These are phyloP conservation scores for Dioctria rufipes DNA, from an alignment of 2,888 invertebrate genomes.

Conservation along the genomic window DNA sequence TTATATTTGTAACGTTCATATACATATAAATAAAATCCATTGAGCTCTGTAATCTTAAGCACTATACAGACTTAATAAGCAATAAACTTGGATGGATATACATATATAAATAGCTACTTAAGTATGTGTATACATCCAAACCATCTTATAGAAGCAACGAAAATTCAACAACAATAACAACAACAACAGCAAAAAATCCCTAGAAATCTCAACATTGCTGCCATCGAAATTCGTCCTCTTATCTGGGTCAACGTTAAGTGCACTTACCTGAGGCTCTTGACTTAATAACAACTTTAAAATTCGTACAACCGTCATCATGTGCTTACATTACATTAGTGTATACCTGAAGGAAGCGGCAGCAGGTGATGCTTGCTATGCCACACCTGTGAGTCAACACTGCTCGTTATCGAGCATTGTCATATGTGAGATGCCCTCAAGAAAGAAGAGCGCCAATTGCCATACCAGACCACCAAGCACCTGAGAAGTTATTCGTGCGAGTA, in stretches of 20 bases:
- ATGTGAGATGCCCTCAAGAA: constrained; percentile 34
- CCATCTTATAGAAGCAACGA: no score
- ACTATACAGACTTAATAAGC: no score
- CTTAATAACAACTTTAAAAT: constrained; percentile 36
- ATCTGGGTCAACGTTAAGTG: constrained; percentile 7
- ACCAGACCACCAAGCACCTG: not conserved
- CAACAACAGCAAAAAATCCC: not conserved
- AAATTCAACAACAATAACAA: no score
- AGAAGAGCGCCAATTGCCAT: constrained; percentile 14
- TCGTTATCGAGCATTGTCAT: constrained; percentile 33
- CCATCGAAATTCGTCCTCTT: not conserved
- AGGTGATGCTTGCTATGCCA: not conserved
- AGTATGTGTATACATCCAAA: no score
- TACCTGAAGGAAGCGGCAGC: not conserved
- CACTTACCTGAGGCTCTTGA: constrained; percentile 28
- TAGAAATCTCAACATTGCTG: not conserved
- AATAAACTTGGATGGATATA: no score
- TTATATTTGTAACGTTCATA: no score
- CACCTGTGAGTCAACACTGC: not conserved
- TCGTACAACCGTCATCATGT: not conserved
- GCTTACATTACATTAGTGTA: no score
- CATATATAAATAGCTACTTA: no score
- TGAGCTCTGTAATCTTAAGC: no score
- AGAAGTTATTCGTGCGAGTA: constrained; percentile 47
- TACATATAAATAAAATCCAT: no score